Evolutionary conservation across 1,140 invertebrate genomes (phyloP), one percentile per base, ranked within the genome.

Genomic region (Philaenus spumarius): DNA sequence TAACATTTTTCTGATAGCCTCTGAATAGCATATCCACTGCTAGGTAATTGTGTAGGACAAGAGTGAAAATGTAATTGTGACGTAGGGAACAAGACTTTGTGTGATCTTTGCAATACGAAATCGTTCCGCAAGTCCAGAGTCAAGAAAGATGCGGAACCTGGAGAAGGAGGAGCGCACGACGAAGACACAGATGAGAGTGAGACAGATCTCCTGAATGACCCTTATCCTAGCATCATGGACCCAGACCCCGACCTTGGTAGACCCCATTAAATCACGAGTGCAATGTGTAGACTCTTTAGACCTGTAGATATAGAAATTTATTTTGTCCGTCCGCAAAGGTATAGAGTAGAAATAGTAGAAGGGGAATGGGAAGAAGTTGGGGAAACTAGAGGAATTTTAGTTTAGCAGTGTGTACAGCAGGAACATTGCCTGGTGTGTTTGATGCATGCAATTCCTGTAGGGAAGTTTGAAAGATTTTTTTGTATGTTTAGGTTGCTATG

Each of bases 61-160:
- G 26, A 30, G 26, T 30, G 26, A 3, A 30, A 30, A 30, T 30
- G 9, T 30, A 9, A 30, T 30, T 30, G 26, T 30, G 26, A 30
- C 26, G 69, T 78, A 90, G 87, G 86, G 86, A 89, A 90, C 81
- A 89, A 86, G 82, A 89, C 86, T 64, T 80, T 87, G 71, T 90
- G 87, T 75, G 86, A 89, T 75, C 77, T 86, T 71, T 90, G 87
- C 79, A 84, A 80, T 78, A 78, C 82, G 61, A 86, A 85, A 78
- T 71, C 80, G 59, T 79, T 77, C 69, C 79, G 81, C 72, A 86
- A 83, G 78, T 77, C 76, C 66, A 77, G 77, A 65, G 77, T 80
- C 72, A 85, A 82, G 75, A 77, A 77, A 64, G 76, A 77, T 64
- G 78, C 23, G 15, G 64, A 63, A 68, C 75, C 73, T 7, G 46